phyloP scores from a whole-genome alignment of 2,797 vertebrate species.

The Aplochiton taeniatus region DNA sequence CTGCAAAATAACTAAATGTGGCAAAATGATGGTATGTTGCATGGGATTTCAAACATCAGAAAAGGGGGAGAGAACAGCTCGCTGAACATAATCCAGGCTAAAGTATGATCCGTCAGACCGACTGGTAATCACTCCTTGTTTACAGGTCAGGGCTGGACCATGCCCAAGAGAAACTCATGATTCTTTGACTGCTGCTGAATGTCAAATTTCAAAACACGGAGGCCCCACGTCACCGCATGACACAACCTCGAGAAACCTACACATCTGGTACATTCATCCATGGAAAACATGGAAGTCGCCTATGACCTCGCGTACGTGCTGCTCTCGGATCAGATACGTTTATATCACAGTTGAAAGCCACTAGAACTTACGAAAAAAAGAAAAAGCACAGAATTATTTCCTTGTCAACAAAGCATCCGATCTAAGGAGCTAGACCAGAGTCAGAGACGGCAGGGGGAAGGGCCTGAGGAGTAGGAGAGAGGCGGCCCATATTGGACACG shows the following conservation, averaged over 20 bases:
- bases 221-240: not conserved
- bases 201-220: slow-evolving; percentile 32
- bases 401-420: not conserved
- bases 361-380: no score
- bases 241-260: not conserved
- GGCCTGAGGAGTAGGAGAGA: slow-evolving; percentile 6
- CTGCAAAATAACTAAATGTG: not conserved
- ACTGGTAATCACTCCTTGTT: slow-evolving; percentile 29
- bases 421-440: slow-evolving; percentile 5
- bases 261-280: no score
- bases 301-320: no score
- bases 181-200: slow-evolving; percentile 26
- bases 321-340: no score
- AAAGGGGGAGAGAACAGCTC: not conserved
- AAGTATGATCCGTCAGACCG: slow-evolving; percentile 18
- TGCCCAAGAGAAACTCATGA: slow-evolving; percentile 14
- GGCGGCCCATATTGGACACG: slow-evolving; percentile 38
- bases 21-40: not conserved
- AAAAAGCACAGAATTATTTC: no score
- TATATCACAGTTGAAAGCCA: no score
- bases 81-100: not conserved
- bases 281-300: no score
- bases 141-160: slow-evolving; percentile 21
- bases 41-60: slow-evolving; percentile 2
- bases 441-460: slow-evolving; percentile 41